Evolutionary conservation across 2,113 vertebrate species (phyloP), one percentile per base, ranked within the genome.

Genomic region (Gymnogyps californianus): DNA sequence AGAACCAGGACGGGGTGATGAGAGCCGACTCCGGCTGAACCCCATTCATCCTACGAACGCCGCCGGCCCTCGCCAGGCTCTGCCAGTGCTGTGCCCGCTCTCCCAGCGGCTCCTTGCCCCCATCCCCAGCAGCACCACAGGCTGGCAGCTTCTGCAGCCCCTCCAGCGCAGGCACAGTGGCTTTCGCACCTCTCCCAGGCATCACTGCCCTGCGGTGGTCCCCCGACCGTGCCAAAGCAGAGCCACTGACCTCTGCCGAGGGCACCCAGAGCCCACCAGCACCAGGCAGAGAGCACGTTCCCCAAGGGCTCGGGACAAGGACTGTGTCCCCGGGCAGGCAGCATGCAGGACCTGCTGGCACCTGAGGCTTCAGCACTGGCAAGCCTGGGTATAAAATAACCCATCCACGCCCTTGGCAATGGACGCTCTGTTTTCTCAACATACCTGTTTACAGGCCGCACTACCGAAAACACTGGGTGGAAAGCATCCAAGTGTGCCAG

Each of bases 141-240:
- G 6, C 14, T 22, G 42, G 26, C 2, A 1, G 44, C 75, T 77
- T 49, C 75, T 24, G 47, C 64, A 38, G 64, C 54, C 22, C 65
- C 54, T 34, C 29, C n/a, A 28, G 29, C n/a, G 2, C 6, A 1
- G n/a, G 29, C 29, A 5, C 34, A 15, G 64, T 0, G 1, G 42
- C 52, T 47, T 46, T 36, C 6, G 1, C 26, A 4, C 51, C 65
- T 28, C 44, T 40, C 17, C 44, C 54, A 11, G 52, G 13, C 44
- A 17, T 9, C 29, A 0, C 46, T 24, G 25, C 46, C 38, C 47
- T 8, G 31, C 16, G 5, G 25, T 2, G 6, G 31, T 31, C 81
- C 71, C 71, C 83, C 11, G 0, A 15, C 22, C 6, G 0, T 13
- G 24, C 71, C 62, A 16, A 22, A 49, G 31, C 47, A n/a, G 25